Evolutionary conservation across 2,113 vertebrate species (phyloP).

Genomic region (Sinocyclocheilus grahami): DNA sequence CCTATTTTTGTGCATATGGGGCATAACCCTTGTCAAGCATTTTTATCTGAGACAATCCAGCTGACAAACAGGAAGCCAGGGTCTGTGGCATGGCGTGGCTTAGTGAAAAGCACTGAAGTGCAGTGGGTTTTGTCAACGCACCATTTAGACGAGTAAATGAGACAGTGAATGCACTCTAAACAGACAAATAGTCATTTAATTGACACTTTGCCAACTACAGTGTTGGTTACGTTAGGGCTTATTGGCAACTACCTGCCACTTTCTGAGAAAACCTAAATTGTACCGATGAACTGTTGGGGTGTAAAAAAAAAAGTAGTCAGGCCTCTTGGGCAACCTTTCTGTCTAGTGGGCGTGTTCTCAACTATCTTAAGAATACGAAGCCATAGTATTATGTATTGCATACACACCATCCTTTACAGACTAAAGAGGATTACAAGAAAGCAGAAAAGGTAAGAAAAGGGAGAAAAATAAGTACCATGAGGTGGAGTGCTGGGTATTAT

Average conservation of each 20-base stretch:
- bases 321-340: slow-evolving; percentile 36
- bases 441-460: background rate
- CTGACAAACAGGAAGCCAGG: slow-evolving; percentile 71
- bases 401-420: slow-evolving; percentile 3
- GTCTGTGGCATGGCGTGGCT: slow-evolving; percentile 58
- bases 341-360: slow-evolving; percentile 20
- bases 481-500: background rate
- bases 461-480: background rate
- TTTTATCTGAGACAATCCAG: slow-evolving; percentile 65
- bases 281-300: background rate
- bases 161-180: slow-evolving; percentile 2
- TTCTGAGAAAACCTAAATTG: slow-evolving; percentile 15
- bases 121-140: background rate
- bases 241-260: slow-evolving; percentile 16
- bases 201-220: background rate
- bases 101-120: slow-evolving; percentile 16
- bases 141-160: slow-evolving; percentile 19
- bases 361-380: slow-evolving; percentile 26
- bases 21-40: slow-evolving; percentile 50
- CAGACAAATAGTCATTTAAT: slow-evolving; percentile 34
- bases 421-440: slow-evolving; percentile 31
- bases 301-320: slow-evolving; percentile 12
- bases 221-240: background rate
- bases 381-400: slow-evolving; percentile 43
- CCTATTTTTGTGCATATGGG: background rate